Conservation (phyloP, 1,140 invertebrate species). For the Tetramorium parvispinum region DNA sequence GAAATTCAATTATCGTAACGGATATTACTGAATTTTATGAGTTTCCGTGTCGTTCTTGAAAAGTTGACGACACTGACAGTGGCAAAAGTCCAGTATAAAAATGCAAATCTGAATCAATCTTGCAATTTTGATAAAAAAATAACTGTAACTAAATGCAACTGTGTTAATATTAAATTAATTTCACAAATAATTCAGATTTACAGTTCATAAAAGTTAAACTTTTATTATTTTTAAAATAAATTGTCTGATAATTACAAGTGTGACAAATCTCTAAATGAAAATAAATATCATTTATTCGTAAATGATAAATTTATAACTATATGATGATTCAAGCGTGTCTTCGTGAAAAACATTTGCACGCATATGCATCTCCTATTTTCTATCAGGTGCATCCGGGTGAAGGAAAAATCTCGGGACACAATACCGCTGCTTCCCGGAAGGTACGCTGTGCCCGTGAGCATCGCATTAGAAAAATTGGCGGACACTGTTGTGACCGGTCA, state of each 20-base stretch:
- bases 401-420: constrained; percentile 73
- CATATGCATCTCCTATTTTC: constrained; percentile 62
- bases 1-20: constrained; percentile 45
- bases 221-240: not conserved
- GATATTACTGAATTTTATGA: constrained; percentile 11
- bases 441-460: constrained; percentile 72
- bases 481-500: constrained; percentile 76
- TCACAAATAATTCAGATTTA: not conserved
- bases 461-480: constrained; percentile 77
- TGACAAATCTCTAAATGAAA: not conserved
- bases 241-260: not conserved
- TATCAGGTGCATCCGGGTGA: constrained; percentile 46
- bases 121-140: not conserved
- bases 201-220: not conserved
- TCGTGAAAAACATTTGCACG: constrained; percentile 40
- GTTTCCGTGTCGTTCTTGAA: not conserved
- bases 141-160: not conserved
- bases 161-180: not conserved
- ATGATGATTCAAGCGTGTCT: constrained; percentile 36
- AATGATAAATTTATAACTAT: not conserved
- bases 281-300: not conserved
- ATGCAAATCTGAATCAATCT: not conserved
- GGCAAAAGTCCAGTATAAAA: not conserved
- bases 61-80: not conserved
- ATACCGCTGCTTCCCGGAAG: constrained; percentile 78